A percentile compares a stretch with the other conserved stretches of the same genome.
phyloP scores from a whole-genome alignment of 2,888 invertebrate genomes.

The Gryllus longicercus region DNA sequence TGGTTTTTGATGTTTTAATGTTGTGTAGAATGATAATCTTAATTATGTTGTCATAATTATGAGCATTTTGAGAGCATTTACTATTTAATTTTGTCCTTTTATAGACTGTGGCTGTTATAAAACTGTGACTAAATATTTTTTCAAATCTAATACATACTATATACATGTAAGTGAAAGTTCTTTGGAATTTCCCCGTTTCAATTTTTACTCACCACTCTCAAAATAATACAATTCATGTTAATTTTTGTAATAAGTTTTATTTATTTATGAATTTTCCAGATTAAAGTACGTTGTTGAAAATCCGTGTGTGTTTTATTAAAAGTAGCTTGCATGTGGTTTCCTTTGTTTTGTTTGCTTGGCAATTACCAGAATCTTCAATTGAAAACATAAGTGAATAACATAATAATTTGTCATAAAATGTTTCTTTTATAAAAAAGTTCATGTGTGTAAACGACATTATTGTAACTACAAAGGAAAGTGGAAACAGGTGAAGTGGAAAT shows the following conservation, averaged over 20 bases:
- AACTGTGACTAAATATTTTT: neutral
- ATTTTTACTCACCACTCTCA: neutral
- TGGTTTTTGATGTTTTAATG: too few species aligned
- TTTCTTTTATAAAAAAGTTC: too few species aligned
- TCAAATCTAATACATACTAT: neutral
- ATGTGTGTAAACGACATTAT: too few species aligned
- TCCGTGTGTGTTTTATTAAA: too few species aligned
- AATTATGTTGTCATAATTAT: neutral
- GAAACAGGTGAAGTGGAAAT: too few species aligned
- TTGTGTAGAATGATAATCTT: neutral
- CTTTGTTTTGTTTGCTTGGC: too few species aligned
- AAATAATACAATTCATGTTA: neutral
- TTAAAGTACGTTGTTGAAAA: neutral
- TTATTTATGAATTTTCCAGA: conserved; percentile 1
- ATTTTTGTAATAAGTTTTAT: conserved; percentile 10
- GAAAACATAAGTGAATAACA: too few species aligned
- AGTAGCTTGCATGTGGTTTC: too few species aligned
- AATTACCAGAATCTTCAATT: too few species aligned
- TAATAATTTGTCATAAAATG: too few species aligned
- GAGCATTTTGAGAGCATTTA: conserved; percentile 4
- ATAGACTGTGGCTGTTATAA: conserved; percentile 6
- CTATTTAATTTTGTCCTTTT: neutral
- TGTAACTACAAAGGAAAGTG: too few species aligned
- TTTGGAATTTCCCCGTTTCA: neutral
- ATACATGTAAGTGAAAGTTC: neutral